Conservation (phyloP, 2,113 vertebrate genomes). For the Ornithorhynchus anatinus region DNA sequence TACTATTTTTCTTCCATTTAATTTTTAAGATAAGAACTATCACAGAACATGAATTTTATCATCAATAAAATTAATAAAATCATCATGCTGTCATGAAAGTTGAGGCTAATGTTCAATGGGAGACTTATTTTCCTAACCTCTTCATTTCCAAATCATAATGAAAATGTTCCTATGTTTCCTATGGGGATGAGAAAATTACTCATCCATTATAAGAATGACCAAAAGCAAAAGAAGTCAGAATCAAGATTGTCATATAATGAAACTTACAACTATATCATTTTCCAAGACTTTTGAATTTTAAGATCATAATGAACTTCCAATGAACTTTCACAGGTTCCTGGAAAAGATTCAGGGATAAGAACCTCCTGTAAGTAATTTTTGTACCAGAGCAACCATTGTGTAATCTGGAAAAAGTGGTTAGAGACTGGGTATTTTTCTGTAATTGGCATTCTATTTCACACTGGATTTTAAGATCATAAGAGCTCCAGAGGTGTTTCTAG, state of each 20-base stretch:
- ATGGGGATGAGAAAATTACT: not conserved
- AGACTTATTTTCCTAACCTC: not conserved
- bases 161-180: not conserved
- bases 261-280: conserved; percentile 16
- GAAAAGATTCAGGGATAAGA: conserved; percentile 29
- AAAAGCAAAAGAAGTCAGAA: not conserved
- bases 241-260: conserved; percentile 7
- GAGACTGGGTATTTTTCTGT: conserved; percentile 48
- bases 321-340: conserved; percentile 19
- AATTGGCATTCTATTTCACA: conserved; percentile 50
- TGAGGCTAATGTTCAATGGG: not conserved
- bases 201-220: not conserved
- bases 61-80: not conserved
- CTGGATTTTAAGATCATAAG: conserved; percentile 35
- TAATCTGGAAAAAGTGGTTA: conserved; percentile 38
- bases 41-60: not conserved
- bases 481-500: conserved; percentile 32
- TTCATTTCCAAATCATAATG: conserved; percentile 5
- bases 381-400: conserved; percentile 34
- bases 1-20: not conserved
- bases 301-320: conserved; percentile 28
- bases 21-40: not conserved
- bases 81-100: not conserved
- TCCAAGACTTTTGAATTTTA: conserved; percentile 3
- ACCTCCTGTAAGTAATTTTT: conserved; percentile 55